A percentile compares a stretch with the other conserved stretches of the same genome.
These are phyloP conservation scores for Borostomias antarcticus DNA, from an alignment of 2,797 vertebrate genomes.

Conservation along the genomic window DNA sequence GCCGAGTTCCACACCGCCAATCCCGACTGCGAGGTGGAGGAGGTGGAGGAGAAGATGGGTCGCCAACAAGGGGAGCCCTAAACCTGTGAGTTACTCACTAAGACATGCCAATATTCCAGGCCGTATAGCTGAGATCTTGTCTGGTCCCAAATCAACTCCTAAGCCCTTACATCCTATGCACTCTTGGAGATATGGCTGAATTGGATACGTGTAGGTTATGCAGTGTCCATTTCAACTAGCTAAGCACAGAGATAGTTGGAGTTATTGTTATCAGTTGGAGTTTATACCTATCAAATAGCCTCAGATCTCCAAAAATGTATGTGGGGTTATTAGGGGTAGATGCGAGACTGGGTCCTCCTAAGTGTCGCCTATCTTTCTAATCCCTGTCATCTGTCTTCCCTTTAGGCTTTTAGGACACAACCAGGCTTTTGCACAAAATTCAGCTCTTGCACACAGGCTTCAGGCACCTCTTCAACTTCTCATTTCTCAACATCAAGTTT, in stretches of 20 bases:
- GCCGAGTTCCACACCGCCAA: conserved; percentile 76
- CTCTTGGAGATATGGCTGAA: background rate
- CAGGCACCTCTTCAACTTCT: conserved; percentile 54
- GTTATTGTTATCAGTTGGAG: too few relatives aligned
- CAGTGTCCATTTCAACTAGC: background rate
- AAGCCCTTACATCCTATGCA: too few relatives aligned
- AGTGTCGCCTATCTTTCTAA: conserved; percentile 29
- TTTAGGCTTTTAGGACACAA: conserved; percentile 51
- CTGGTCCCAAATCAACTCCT: background rate
- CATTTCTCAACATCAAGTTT: conserved; percentile 27
- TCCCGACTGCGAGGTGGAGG: conserved; percentile 69
- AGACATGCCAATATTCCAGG: too few relatives aligned
- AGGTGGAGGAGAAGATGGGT: conserved; percentile 56
- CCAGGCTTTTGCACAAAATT: conserved; percentile 67
- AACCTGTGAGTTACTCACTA: conserved; percentile 42
- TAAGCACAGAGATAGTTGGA: background rate
- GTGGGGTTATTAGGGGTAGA: background rate
- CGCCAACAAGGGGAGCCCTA: conserved; percentile 48
- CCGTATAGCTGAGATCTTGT: background rate
- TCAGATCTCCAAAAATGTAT: background rate
- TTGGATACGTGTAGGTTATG: background rate
- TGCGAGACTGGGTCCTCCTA: background rate
- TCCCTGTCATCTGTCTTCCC: conserved; percentile 19
- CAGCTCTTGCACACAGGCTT: conserved; percentile 61
- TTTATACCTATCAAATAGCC: too few relatives aligned